These are phyloP conservation scores for Drosophila subpulchrella DNA, from an alignment of 1,140 invertebrate species.

Conservation along the genomic window DNA sequence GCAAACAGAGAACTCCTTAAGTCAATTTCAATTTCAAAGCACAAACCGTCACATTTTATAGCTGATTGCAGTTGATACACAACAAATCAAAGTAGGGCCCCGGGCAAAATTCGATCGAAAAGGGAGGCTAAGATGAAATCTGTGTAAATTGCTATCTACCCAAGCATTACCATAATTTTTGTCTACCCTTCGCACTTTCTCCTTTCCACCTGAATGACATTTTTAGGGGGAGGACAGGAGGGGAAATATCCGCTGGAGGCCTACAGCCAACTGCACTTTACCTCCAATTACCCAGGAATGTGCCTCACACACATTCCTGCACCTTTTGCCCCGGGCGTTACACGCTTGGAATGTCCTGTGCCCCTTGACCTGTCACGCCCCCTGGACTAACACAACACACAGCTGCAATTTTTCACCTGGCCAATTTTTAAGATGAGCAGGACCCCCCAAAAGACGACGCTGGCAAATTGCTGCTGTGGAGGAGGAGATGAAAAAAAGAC, in stretches of 20 bases:
- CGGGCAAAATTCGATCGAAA: slow-evolving; percentile 16
- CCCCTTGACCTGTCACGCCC: not conserved
- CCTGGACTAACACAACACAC: slow-evolving; percentile 52
- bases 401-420: slow-evolving; percentile 84
- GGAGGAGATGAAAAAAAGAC: not conserved
- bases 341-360: slow-evolving; percentile 40
- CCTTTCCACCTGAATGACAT: not conserved
- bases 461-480: slow-evolving; percentile 41
- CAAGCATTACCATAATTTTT: slow-evolving; percentile 27
- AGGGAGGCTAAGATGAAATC: slow-evolving; percentile 22
- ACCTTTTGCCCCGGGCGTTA: slow-evolving; percentile 25
- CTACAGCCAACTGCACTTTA: slow-evolving; percentile 67
- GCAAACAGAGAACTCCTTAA: slow-evolving; percentile 65
- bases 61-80: slow-evolving; percentile 71
- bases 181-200: not conserved
- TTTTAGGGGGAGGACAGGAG: not conserved
- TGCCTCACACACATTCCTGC: not conserved
- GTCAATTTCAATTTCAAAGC: slow-evolving; percentile 52
- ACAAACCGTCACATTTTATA: slow-evolving; percentile 65
- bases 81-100: slow-evolving; percentile 65
- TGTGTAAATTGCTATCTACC: slow-evolving; percentile 14
- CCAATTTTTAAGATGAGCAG: slow-evolving; percentile 81
- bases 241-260: slow-evolving; percentile 31
- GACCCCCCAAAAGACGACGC: slow-evolving; percentile 34
- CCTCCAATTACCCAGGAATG: slow-evolving; percentile 35